Conservation (phyloP, 92 coral and sea anemone species). For the Isaurus tuberculatus region DNA sequence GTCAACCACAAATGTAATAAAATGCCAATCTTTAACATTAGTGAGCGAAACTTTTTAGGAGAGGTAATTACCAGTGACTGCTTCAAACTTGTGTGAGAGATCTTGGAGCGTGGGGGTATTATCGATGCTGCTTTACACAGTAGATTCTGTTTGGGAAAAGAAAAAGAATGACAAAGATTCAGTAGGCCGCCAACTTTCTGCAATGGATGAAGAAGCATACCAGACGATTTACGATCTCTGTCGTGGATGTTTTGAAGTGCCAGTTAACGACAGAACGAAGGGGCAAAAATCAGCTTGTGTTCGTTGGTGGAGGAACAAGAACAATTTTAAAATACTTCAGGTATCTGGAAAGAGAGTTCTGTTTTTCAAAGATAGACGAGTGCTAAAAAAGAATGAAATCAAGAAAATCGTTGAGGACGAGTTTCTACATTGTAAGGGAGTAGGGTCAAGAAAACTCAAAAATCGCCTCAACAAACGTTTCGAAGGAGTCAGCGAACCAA, state of each 20-base stretch:
- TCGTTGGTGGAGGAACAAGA: constrained; percentile 58
- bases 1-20: no score
- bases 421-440: constrained; percentile 57
- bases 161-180: no score
- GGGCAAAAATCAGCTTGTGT: constrained; percentile 49
- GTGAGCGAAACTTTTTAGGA: no score
- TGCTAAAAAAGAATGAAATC: constrained; percentile 13
- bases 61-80: no score
- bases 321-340: constrained; percentile 4
- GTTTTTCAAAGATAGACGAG: constrained; percentile 45
- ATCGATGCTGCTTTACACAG: no score
- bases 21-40: no score
- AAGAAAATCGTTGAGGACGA: constrained; percentile 39
- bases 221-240: constrained; percentile 45
- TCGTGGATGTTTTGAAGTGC: constrained; percentile 26
- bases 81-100: no score
- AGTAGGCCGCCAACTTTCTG: no score
- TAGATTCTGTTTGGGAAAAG: no score
- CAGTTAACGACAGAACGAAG: constrained; percentile 46
- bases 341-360: constrained; percentile 34
- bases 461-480: constrained; percentile 38
- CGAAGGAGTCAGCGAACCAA: constrained; percentile 46
- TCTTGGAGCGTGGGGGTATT: no score
- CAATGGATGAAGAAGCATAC: constrained; percentile 45
- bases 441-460: constrained; percentile 49